Conservation (phyloP, 2,797 vertebrate species). For the Meda fulgida region DNA sequence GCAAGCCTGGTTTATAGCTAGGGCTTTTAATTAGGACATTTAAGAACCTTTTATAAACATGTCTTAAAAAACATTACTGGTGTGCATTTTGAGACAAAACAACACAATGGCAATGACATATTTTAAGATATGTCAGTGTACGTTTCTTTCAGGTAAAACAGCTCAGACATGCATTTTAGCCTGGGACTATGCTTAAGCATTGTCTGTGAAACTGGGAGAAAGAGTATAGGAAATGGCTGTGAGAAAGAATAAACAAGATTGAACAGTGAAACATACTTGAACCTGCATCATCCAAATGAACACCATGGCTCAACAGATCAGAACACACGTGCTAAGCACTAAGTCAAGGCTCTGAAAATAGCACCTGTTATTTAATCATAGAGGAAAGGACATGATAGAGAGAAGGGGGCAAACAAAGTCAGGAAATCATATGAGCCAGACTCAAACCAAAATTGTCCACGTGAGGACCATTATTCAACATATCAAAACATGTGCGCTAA, state of each 20-base stretch:
- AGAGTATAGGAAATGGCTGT: too few relatives aligned
- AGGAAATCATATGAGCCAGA: not conserved
- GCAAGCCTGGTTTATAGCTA: not conserved
- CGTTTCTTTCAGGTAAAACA: too few relatives aligned
- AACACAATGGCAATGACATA: too few relatives aligned
- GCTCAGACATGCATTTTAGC: too few relatives aligned
- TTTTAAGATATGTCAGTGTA: too few relatives aligned
- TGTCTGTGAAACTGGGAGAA: not conserved
- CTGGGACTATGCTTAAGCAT: too few relatives aligned
- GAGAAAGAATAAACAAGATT: not conserved
- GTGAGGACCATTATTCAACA: not conserved
- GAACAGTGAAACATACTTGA: not conserved
- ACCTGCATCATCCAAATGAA: not conserved
- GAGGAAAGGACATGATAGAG: not conserved
- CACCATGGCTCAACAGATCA: not conserved
- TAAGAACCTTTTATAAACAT: too few relatives aligned
- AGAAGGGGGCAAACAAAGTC: not conserved
- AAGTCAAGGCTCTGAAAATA: not conserved
- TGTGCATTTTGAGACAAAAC: too few relatives aligned
- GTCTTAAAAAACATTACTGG: too few relatives aligned
- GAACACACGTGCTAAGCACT: not conserved
- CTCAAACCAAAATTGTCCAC: not conserved
- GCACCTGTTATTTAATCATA: slow-evolving; percentile 72
- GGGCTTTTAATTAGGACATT: too few relatives aligned
- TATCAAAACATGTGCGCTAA: not conserved